These are phyloP conservation scores for Mallateleia sp. DNA, from an alignment of 2,888 invertebrate species.

Conservation along the genomic window DNA sequence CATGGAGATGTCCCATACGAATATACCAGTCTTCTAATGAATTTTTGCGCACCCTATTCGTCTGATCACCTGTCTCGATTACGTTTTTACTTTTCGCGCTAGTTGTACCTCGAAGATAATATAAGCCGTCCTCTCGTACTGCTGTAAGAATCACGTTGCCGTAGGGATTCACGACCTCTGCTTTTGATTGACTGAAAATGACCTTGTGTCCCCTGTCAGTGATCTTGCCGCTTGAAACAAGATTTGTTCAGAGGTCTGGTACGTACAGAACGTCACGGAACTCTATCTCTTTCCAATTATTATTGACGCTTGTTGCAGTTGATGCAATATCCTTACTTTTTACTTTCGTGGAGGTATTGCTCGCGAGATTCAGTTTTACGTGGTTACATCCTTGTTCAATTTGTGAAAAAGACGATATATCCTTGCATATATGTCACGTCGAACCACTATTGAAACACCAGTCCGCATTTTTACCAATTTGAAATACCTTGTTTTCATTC, in stretches of 20 bases:
- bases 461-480: too few relatives aligned
- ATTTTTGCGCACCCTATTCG: too few relatives aligned
- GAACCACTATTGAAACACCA: constrained; percentile 65
- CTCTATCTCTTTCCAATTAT: not conserved
- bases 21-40: too few relatives aligned
- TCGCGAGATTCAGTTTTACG: constrained; percentile 44
- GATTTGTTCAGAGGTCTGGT: not conserved
- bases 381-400: not conserved
- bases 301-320: not conserved
- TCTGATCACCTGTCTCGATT: too few relatives aligned
- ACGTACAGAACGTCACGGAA: not conserved
- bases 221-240: constrained; percentile 32
- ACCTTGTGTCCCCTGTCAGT: constrained; percentile 50
- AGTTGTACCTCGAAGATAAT: too few relatives aligned
- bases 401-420: constrained; percentile 36
- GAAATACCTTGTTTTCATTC: too few relatives aligned
- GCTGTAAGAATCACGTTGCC: constrained; percentile 42
- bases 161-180: constrained; percentile 38
- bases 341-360: constrained; percentile 37
- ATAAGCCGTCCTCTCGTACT: constrained; percentile 2
- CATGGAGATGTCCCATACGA: too few relatives aligned
- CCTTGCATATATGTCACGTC: constrained; percentile 6
- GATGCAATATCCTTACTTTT: constrained; percentile 36
- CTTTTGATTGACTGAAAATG: constrained; percentile 29
- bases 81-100: too few relatives aligned